Percentiles rank a stretch among this genome's conserved stretches.
Evolutionary conservation across 30 jellyfish, hydroid and myxozoan genomes (phyloP).

Genomic region (Nemopilema nomurai): DNA sequence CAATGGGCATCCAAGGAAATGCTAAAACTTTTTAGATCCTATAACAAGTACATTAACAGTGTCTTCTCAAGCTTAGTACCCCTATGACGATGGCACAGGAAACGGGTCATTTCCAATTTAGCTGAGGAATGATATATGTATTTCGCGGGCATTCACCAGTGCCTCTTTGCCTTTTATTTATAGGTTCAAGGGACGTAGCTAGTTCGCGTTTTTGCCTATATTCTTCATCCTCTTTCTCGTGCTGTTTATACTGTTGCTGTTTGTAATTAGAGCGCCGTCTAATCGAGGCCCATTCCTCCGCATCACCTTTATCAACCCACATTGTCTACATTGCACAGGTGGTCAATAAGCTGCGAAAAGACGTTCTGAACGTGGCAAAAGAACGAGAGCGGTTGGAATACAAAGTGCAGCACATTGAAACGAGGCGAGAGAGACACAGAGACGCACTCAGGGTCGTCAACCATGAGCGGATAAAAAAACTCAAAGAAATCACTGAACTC

Average conservation of each 20-base stretch:
- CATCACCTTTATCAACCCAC: too few relatives aligned
- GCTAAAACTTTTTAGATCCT: neutral
- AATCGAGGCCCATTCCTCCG: too few relatives aligned
- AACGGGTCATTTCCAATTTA: too few relatives aligned
- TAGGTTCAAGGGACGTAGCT: too few relatives aligned
- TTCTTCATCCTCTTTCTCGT: too few relatives aligned
- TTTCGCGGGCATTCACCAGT: neutral
- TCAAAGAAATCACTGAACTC: conserved; percentile 1
- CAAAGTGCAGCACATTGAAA: conserved; percentile 20
- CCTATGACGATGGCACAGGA: too few relatives aligned
- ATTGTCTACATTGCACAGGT: too few relatives aligned
- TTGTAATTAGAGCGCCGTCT: too few relatives aligned
- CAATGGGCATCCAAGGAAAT: neutral
- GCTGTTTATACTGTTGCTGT: too few relatives aligned
- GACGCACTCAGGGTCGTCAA: conserved; percentile 31
- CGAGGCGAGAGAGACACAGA: conserved; percentile 28
- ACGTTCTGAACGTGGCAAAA: conserved; percentile 33
- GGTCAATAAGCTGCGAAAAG: conserved; percentile 34
- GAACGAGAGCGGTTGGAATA: conserved; percentile 50
- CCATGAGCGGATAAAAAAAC: conserved; percentile 3
- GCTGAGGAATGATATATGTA: neutral
- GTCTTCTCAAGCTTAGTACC: neutral
- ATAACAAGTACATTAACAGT: too few relatives aligned
- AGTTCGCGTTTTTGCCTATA: too few relatives aligned
- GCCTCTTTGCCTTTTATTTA: too few relatives aligned